Percentiles rank a stretch among this genome's conserved stretches.
phyloP scores from a whole-genome alignment of 2,888 invertebrate species.

The Smittia sp. region DNA sequence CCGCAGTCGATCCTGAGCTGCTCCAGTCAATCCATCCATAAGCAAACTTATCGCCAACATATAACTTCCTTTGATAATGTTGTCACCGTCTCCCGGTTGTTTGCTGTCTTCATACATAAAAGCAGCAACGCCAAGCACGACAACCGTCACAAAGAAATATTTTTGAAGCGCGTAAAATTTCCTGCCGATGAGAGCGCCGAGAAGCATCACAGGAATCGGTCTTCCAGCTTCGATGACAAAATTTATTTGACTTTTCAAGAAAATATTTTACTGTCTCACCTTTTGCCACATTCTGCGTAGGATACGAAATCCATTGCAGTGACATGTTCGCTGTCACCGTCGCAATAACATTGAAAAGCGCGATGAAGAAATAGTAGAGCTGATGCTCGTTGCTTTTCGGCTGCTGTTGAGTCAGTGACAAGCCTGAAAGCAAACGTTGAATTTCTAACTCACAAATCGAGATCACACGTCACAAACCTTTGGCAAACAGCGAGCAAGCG shows the following conservation, averaged over 20 bases:
- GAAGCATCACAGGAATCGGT: slow-evolving; percentile 29
- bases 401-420: background rate
- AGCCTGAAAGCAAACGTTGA: background rate
- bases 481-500: slow-evolving; percentile 82
- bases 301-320: slow-evolving; percentile 88
- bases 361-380: slow-evolving; percentile 74
- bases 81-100: background rate
- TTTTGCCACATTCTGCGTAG: slow-evolving; percentile 22
- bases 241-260: background rate
- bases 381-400: slow-evolving; percentile 68
- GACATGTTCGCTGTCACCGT: slow-evolving; percentile 98
- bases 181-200: slow-evolving; percentile 7
- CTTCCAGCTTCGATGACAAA: background rate
- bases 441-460: background rate
- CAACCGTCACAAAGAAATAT: slow-evolving; percentile 2
- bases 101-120: background rate
- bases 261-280: background rate
- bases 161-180: slow-evolving; percentile 16
- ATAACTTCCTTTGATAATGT: background rate
- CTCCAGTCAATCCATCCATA: slow-evolving; percentile 23
- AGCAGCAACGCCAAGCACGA: background rate
- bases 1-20: slow-evolving; percentile 46
- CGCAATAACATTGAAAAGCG: slow-evolving; percentile 86
- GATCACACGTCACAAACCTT: slow-evolving; percentile 53
- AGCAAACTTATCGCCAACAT: slow-evolving; percentile 11